These are phyloP conservation scores for Nannoperca australis DNA, from an alignment of 2,797 vertebrate genomes.

Conservation along the genomic window DNA sequence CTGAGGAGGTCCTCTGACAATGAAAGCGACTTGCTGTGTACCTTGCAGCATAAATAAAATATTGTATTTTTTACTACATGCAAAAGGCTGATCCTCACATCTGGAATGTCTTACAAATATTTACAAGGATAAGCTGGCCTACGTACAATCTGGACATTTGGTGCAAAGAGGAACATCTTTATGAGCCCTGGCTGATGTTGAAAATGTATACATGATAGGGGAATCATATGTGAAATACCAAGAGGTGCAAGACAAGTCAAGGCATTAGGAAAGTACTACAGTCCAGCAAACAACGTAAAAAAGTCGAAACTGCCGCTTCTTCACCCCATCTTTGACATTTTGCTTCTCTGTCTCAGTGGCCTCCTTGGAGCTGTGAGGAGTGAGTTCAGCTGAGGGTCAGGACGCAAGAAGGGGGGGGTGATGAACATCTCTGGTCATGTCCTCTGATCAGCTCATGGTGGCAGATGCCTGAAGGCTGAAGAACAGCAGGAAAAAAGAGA, in stretches of 20 bases:
- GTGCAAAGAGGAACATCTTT: not conserved
- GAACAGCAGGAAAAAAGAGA: not conserved
- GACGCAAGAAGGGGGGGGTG: constrained; percentile 21
- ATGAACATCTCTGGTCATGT: constrained; percentile 43
- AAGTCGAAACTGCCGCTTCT: constrained; percentile 30
- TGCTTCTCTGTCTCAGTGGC: constrained; percentile 40
- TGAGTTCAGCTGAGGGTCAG: constrained; percentile 69
- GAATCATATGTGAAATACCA: constrained; percentile 3
- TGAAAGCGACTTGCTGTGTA: constrained; percentile 36
- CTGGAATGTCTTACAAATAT: constrained; percentile 47
- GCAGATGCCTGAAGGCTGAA: constrained; percentile 46
- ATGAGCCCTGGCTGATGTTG: not conserved
- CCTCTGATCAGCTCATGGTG: constrained; percentile 68
- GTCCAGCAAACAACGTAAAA: constrained; percentile 15
- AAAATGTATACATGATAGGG: not conserved
- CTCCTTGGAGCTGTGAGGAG: constrained; percentile 52
- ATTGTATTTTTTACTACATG: constrained; percentile 46
- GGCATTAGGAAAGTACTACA: constrained; percentile 33
- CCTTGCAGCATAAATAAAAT: constrained; percentile 65
- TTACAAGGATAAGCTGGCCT: constrained; percentile 14
- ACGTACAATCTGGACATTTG: constrained; percentile 7
- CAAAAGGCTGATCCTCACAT: constrained; percentile 41
- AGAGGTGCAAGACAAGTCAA: constrained; percentile 8
- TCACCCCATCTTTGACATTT: constrained; percentile 53
- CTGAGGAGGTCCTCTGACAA: constrained; percentile 39